These are phyloP conservation scores for Diarsia rubi DNA, from an alignment of 2,888 invertebrate species.

Conservation along the genomic window DNA sequence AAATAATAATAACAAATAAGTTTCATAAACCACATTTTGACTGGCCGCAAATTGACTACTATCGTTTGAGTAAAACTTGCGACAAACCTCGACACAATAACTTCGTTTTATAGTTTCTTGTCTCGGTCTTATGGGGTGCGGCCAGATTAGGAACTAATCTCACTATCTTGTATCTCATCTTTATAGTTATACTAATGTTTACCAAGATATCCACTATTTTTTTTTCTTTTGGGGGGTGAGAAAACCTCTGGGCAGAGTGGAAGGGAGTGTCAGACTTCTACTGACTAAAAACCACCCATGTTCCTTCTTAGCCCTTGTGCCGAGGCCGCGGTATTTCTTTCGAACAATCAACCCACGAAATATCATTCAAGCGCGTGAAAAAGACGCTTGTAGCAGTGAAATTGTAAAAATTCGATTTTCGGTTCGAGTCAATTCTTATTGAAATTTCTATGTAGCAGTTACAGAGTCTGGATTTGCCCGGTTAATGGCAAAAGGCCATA, in stretches of 20 bases:
- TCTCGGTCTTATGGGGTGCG: neutral
- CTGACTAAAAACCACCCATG: too few species aligned
- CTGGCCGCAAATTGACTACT: conserved; percentile 2
- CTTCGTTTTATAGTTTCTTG: neutral
- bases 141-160: neutral
- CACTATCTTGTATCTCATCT: neutral
- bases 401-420: too few species aligned
- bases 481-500: too few species aligned
- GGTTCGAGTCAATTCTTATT: too few species aligned
- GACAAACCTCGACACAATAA: neutral
- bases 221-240: too few species aligned
- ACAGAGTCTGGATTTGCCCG: too few species aligned
- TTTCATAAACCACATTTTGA: conserved; percentile 20
- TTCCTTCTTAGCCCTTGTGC: too few species aligned
- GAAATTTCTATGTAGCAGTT: too few species aligned
- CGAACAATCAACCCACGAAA: neutral
- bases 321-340: too few species aligned
- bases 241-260: too few species aligned
- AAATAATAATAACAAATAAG: conserved; percentile 28
- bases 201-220: too few species aligned
- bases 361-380: neutral
- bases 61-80: neutral
- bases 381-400: neutral
- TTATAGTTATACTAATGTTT: neutral
- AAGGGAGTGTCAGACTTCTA: too few species aligned